These are phyloP conservation scores for Alosa sapidissima DNA, from an alignment of 2,797 vertebrate genomes.

Conservation along the genomic window DNA sequence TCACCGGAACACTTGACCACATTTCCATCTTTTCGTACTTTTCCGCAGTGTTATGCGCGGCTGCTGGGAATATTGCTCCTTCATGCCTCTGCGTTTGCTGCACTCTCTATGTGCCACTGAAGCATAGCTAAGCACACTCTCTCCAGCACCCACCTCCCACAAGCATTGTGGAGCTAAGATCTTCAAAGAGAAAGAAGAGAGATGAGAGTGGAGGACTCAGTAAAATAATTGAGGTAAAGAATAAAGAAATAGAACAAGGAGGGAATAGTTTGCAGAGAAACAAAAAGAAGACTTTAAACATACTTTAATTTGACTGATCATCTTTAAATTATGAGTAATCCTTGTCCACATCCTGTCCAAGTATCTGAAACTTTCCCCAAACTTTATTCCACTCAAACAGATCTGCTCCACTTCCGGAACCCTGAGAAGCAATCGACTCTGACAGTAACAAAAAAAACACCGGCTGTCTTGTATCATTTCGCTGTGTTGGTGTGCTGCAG, in stretches of 20 bases:
- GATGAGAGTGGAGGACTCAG: not conserved
- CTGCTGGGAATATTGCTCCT: slow-evolving; percentile 7
- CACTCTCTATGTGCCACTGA: not conserved
- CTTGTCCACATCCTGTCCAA: not conserved
- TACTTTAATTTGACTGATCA: not conserved
- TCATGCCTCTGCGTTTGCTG: not conserved
- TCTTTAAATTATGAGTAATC: not conserved
- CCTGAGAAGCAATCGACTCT: not conserved
- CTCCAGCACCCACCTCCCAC: not conserved
- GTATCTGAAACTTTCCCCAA: not conserved
- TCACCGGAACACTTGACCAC: not conserved
- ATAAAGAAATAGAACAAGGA: not conserved
- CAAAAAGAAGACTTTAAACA: not conserved
- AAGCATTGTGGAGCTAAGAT: not conserved
- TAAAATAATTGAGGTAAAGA: not conserved
- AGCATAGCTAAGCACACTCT: not conserved
- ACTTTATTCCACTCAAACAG: not conserved
- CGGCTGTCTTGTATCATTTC: not conserved
- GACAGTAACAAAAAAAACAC: not conserved
- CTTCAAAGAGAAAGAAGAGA: not conserved
- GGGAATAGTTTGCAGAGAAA: not conserved
- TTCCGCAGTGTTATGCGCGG: not conserved
- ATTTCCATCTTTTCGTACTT: not conserved
- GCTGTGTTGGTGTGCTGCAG: not conserved
- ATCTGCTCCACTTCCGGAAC: not conserved